phyloP scores from a whole-genome alignment of 2,113 vertebrate species.

The Gavia stellata region DNA sequence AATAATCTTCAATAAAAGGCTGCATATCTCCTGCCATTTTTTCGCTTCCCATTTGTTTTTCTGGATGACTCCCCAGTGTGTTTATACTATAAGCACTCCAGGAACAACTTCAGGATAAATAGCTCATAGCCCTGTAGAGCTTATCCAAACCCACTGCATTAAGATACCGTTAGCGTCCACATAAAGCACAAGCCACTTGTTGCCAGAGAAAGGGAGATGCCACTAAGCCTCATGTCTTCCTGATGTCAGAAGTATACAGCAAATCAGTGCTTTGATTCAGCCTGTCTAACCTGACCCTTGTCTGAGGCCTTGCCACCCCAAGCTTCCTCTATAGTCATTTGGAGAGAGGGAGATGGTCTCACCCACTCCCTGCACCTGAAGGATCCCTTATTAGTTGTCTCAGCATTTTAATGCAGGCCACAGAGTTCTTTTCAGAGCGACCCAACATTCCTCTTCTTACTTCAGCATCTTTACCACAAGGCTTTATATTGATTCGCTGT shows the following conservation, averaged over 20 bases:
- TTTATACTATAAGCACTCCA: neutral
- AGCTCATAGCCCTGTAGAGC: neutral
- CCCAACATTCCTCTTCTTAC: neutral
- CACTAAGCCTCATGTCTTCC: neutral
- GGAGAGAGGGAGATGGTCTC: neutral
- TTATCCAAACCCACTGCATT: neutral
- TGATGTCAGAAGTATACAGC: neutral
- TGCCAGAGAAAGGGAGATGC: neutral
- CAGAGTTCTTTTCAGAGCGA: neutral
- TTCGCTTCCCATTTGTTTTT: neutral
- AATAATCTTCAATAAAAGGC: neutral
- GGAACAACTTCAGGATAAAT: neutral
- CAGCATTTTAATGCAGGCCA: neutral
- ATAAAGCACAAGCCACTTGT: neutral
- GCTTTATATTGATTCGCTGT: slow-evolving; percentile 46
- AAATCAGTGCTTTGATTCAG: neutral
- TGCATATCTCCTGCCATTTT: neutral
- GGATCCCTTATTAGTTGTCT: neutral
- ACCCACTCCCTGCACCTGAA: neutral
- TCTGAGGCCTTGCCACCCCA: neutral
- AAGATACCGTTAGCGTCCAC: fast-evolving
- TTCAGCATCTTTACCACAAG: slow-evolving; percentile 15
- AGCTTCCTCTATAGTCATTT: neutral
- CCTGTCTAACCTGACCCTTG: neutral
- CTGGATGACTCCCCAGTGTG: neutral